Base-by-base conservation (phyloP, 2,888 invertebrate species). In the Cataglyphis cursor region DNA sequence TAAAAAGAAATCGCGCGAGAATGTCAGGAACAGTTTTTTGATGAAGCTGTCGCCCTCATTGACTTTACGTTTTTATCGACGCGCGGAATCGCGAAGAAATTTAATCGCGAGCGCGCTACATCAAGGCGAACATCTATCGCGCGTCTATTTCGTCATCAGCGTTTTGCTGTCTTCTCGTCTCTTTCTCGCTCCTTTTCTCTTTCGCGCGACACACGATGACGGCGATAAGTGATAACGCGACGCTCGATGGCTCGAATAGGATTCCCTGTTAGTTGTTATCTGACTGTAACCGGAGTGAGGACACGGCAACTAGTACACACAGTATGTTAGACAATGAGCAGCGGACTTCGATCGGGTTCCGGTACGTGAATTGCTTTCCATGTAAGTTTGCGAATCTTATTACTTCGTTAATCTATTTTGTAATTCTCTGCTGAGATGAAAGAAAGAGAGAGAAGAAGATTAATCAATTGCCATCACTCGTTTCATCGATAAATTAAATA, bases 201-300 rank as follows among this genome's bases (percentile, higher is more conserved):
- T 59, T 28, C 28, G 6, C 48, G n/a, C n/a, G 44, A 24, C 59
- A 28, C 59, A 28, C 48, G n/a, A n/a, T n/a, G n/a, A 51, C 48
- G n/a, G 81, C 87, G 89, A 89, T 89, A 89, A 86, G 86, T 84
- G 89, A 89, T 89, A 89, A 89, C 87, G 72, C 65, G 57, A 12
- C 41, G 75, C 70, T 59, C 44, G 86, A 87, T 87, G 84, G 81
- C 84, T 84, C 83, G 83, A 83, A 84, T 89, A 82, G 81, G 66
- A 89, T 81, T 87, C 86, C 87, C 86, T 87, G 87, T 86, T 87
- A 86, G 62, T 81, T 83, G 89, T 89, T 89, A 89, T 89, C 89
- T 83, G 81, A 61, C 68, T 73, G 81, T 61, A 61, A 72, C 72
- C 72, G 70, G 70, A 83, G 84, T 82, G 84, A 57, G 76, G 12